phyloP scores from a whole-genome alignment of 1,140 invertebrate species.

The Drosophila tani region DNA sequence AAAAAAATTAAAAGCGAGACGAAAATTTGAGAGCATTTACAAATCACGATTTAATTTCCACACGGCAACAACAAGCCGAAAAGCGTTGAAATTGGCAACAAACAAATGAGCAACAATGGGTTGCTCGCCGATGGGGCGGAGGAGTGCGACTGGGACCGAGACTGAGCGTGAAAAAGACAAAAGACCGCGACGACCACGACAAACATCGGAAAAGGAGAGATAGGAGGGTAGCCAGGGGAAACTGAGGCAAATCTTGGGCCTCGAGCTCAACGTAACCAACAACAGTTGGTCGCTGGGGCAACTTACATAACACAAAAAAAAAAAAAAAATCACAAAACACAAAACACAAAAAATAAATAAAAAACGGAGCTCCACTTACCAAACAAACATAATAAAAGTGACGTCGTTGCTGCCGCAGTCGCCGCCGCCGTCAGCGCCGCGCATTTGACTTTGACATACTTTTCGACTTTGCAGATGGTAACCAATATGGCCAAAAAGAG shows the following conservation, averaged over 20 bases:
- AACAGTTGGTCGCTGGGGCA: constrained; percentile 69
- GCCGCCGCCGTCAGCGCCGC: constrained; percentile 30
- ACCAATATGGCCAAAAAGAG: constrained; percentile 39
- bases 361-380: constrained; percentile 72
- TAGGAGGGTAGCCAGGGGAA: not conserved
- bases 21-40: constrained; percentile 82
- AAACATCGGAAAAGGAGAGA: constrained; percentile 35
- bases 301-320: constrained; percentile 65
- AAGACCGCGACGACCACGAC: constrained; percentile 64
- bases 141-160: not conserved
- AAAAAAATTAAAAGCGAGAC: constrained; percentile 53
- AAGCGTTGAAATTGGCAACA: constrained; percentile 82
- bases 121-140: not conserved
- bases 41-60: constrained; percentile 81
- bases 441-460: constrained; percentile 84
- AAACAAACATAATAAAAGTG: constrained; percentile 80
- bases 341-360: constrained; percentile 1
- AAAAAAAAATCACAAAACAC: not conserved
- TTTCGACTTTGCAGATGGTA: constrained; percentile 60
- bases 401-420: constrained; percentile 37
- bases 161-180: constrained; percentile 75
- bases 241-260: constrained; percentile 51
- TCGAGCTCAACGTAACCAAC: constrained; percentile 68
- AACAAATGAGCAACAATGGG: constrained; percentile 68
- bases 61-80: constrained; percentile 60